A percentile compares a stretch with the other conserved stretches of the same genome.
These are phyloP conservation scores for Zootermopsis nevadensis DNA, from an alignment of 2,888 invertebrate genomes.

Conservation along the genomic window DNA sequence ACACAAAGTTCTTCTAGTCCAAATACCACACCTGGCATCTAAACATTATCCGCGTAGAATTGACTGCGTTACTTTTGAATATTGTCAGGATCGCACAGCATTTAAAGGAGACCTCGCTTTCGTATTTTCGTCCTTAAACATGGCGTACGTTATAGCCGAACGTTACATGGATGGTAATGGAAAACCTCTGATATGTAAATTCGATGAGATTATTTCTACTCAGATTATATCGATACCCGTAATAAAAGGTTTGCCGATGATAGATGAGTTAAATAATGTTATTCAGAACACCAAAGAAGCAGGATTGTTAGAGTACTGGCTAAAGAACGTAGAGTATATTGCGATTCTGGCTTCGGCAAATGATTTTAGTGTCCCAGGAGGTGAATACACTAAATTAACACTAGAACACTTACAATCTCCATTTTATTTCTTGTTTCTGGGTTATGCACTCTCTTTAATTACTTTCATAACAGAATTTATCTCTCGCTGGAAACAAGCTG, in stretches of 20 bases:
- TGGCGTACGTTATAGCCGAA: not conserved
- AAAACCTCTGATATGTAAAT: not conserved
- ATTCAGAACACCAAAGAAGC: not conserved
- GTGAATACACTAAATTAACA: constrained; percentile 21
- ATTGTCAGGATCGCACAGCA: not conserved
- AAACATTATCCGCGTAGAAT: not conserved
- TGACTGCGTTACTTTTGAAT: not conserved
- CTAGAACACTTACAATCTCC: not conserved
- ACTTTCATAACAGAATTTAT: not conserved
- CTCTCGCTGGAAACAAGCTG: not conserved
- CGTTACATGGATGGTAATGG: constrained; percentile 11
- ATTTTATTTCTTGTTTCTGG: constrained; percentile 12
- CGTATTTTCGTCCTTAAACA: not conserved
- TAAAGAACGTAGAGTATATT: not conserved
- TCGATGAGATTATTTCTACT: not conserved
- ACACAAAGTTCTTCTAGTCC: not conserved
- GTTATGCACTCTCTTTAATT: not conserved
- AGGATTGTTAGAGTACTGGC: constrained; percentile 5
- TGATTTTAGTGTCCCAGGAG: not conserved
- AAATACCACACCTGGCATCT: not conserved
- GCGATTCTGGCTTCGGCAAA: not conserved
- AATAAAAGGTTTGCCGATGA: not conserved
- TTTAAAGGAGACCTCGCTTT: not conserved
- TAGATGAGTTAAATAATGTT: not conserved
- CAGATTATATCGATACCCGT: not conserved